Evolutionary conservation across 1,140 invertebrate genomes (phyloP), one percentile per base, ranked within the genome.

Genomic region (Drosophila setifemur): DNA sequence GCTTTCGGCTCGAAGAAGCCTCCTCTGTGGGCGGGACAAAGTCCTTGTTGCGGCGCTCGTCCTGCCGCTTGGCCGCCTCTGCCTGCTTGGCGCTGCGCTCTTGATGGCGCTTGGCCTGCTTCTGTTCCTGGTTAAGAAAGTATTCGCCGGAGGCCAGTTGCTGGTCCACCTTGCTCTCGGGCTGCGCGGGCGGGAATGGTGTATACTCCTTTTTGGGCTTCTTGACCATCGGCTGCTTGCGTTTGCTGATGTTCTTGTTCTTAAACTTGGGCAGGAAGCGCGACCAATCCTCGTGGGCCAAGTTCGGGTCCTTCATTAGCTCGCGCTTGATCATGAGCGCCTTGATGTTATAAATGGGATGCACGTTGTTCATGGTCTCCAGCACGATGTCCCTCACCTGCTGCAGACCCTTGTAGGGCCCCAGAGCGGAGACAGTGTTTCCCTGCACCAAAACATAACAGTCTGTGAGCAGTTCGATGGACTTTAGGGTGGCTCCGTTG

Each of bases 341-440:
- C 92, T 99, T 99, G 0, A 99, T 98, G 86, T 99, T 99, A 89
- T 99, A 99, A 89, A 99, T 98, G n/a, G 98, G 98, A 93, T 99
- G 98, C 58, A 99, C 95, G 90, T 99, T 99, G 86, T 98, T 97
- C 98, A 99, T 99, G 2, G 97, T 98, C 78, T 99, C 98, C 89
- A 97, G 95, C 4, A 98, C 97, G 79, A 99, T 97, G 86, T 96
- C 94, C 64, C 98, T 91, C 0, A 98, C 97, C 91, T 99, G 96
- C 76, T 96, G 95, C 3, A 99, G 91, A 8, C 98, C 98, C 92
- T 96, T 97, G 87, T 98, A 97, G 16, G 98, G 97, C 0, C 99
- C 99, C 9, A 99, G 91, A 2, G 97, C 96, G 11, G 98, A 93
- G 0, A 99, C 99, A n/a, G 99, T 99, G 81, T 98, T 97, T 2